These are phyloP conservation scores for Salvelinus fontinalis DNA, from an alignment of 2,113 vertebrate genomes.

Conservation along the genomic window DNA sequence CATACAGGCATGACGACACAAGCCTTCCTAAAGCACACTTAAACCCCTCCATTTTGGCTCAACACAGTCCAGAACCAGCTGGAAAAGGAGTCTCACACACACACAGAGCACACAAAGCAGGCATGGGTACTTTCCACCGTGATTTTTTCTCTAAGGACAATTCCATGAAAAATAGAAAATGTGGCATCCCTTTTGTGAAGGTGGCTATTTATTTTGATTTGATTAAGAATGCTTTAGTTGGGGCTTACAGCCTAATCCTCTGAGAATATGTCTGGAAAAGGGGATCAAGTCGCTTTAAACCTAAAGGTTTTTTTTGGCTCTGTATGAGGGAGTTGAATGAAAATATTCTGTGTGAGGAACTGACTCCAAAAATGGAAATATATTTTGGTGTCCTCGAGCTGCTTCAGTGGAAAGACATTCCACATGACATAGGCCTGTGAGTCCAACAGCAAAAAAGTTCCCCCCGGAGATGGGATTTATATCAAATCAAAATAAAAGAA, in stretches of 20 bases:
- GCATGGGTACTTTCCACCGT: constrained; percentile 41
- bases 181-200: constrained; percentile 65
- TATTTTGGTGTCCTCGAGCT: constrained; percentile 60
- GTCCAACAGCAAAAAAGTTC: constrained; percentile 39
- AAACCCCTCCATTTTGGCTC: constrained; percentile 64
- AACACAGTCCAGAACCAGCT: background rate
- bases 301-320: constrained; percentile 69
- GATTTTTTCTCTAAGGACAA: constrained; percentile 58
- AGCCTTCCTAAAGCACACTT: constrained; percentile 67
- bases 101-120: constrained; percentile 10
- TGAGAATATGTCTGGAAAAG: constrained; percentile 79
- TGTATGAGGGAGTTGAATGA: constrained; percentile 56
- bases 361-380: constrained; percentile 66
- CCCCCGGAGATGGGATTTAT: constrained; percentile 65
- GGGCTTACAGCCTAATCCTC: constrained; percentile 71
- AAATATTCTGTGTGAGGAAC: constrained; percentile 54
- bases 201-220: constrained; percentile 78
- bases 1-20: constrained; percentile 49
- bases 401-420: constrained; percentile 62
- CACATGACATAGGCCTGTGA: constrained; percentile 59
- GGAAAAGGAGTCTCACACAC: constrained; percentile 7
- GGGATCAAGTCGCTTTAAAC: constrained; percentile 76
- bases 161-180: constrained; percentile 65
- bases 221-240: constrained; percentile 74
- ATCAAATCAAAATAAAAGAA: constrained; percentile 63